phyloP scores from a whole-genome alignment of 1,140 invertebrate genomes.

The Onthophagus taurus region DNA sequence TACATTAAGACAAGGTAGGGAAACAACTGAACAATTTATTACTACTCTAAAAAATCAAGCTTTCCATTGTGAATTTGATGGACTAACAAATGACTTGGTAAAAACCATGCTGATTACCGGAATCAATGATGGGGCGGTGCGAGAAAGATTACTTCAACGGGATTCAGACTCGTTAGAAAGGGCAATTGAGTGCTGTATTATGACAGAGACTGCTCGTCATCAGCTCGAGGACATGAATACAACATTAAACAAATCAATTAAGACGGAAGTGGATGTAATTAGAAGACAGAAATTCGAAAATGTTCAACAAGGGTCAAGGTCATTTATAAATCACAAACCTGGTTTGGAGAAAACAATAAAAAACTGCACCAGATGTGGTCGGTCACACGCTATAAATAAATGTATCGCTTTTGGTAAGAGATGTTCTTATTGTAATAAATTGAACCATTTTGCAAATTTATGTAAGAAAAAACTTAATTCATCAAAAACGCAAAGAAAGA shows the following conservation, averaged over 20 bases:
- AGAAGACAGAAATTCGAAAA: background rate
- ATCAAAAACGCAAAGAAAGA: background rate
- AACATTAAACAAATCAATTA: too few species aligned
- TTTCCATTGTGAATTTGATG: constrained; percentile 1
- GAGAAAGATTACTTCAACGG: constrained; percentile 1
- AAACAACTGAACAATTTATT: constrained; percentile 9
- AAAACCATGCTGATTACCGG: background rate
- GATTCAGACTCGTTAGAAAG: background rate
- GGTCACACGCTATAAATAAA: constrained; percentile 1
- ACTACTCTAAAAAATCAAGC: constrained; percentile 7
- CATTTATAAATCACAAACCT: constrained; percentile 1
- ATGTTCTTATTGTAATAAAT: constrained; percentile 6
- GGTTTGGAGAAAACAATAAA: constrained; percentile 4
- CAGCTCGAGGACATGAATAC: constrained; percentile 1
- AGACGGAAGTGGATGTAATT: too few species aligned
- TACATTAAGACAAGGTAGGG: constrained; percentile 11
- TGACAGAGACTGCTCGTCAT: constrained; percentile 6
- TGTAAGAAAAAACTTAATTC: constrained; percentile 10
- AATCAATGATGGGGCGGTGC: background rate
- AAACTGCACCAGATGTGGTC: constrained; percentile 9
- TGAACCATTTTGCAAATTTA: constrained; percentile 10
- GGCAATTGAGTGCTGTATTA: constrained; percentile 1
- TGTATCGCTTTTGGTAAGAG: constrained; percentile 8
- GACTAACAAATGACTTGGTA: constrained; percentile 1
- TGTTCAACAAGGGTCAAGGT: background rate